A percentile compares a stretch with the other conserved stretches of the same genome.
phyloP scores from a whole-genome alignment of 2,797 vertebrate species.

The Gila robusta region DNA sequence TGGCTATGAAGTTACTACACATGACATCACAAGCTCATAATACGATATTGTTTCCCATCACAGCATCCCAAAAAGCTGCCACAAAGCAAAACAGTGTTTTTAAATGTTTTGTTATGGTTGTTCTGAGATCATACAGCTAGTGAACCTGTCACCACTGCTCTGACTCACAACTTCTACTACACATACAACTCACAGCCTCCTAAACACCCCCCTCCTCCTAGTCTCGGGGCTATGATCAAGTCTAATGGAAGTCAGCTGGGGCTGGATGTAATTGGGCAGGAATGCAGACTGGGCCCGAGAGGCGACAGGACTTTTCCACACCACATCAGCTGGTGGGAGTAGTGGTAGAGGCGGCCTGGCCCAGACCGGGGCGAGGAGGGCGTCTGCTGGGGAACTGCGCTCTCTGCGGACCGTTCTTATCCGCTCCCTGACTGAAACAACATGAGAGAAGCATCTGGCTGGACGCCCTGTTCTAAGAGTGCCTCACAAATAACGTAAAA shows the following conservation, averaged over 20 bases:
- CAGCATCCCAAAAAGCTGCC: conserved; percentile 4
- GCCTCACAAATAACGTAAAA: conserved; percentile 50
- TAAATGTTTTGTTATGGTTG: conserved; percentile 52
- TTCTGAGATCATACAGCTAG: conserved; percentile 50
- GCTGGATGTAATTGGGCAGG: conserved; percentile 78
- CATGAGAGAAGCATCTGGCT: conserved; percentile 53
- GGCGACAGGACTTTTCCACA: conserved; percentile 64
- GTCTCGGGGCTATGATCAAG: conserved; percentile 72
- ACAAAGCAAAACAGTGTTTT: conserved; percentile 31
- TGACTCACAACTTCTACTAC: conserved; percentile 52
- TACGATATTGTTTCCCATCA: conserved; percentile 11
- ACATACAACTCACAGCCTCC: conserved; percentile 33
- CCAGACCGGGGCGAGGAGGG: neutral
- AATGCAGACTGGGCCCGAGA: conserved; percentile 77
- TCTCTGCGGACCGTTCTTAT: conserved; percentile 46
- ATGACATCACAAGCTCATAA: conserved; percentile 28
- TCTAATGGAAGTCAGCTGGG: conserved; percentile 82
- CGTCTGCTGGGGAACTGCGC: neutral
- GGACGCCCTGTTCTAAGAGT: conserved; percentile 51
- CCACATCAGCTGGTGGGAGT: conserved; percentile 46
- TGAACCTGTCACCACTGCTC: conserved; percentile 60
- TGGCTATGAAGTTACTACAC: conserved; percentile 25
- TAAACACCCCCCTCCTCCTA: conserved; percentile 10
- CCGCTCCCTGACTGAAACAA: conserved; percentile 45
- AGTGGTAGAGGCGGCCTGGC: conserved; percentile 13